Percentiles rank a stretch among this genome's conserved stretches.
Evolutionary conservation across 30 jellyfish, hydroid and myxozoan genomes (phyloP).

Genomic region (Chrysaora quinquecirrha): DNA sequence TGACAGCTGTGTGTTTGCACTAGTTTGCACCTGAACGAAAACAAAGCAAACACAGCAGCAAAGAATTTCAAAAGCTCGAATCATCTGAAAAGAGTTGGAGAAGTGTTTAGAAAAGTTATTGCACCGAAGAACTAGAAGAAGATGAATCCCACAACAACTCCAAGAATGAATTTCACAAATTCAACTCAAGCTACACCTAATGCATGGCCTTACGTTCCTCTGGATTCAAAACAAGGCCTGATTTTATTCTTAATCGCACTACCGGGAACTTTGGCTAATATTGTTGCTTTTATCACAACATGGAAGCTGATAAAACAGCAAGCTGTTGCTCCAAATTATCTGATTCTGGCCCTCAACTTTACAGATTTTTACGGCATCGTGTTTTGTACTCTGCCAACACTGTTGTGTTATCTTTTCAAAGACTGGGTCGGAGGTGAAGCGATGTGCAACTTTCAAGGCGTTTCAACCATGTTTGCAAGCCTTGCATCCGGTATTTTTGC

Average conservation of each 20-base stretch:
- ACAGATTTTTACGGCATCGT: conserved; percentile 74
- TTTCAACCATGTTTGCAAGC: conserved; percentile 71
- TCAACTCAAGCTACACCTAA: too few relatives aligned
- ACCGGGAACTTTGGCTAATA: conserved; percentile 71
- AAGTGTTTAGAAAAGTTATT: too few relatives aligned
- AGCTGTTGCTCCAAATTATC: conserved; percentile 62
- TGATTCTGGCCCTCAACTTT: conserved; percentile 61
- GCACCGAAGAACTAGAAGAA: too few relatives aligned
- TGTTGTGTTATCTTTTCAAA: conserved; percentile 65
- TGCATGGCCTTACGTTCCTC: conserved; percentile 70
- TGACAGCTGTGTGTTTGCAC: too few relatives aligned
- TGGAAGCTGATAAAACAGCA: conserved; percentile 45
- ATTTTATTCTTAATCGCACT: conserved; percentile 54
- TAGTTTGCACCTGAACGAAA: too few relatives aligned
- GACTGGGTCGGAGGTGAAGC: conserved; percentile 74
- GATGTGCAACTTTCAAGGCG: conserved; percentile 72
- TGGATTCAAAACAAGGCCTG: conserved; percentile 73
- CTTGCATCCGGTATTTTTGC: conserved; percentile 77
- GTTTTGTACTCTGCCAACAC: conserved; percentile 73
- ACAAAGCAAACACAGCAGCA: too few relatives aligned
- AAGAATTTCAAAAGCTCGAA: too few relatives aligned
- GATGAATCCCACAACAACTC: too few relatives aligned
- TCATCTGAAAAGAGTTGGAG: too few relatives aligned
- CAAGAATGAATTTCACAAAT: too few relatives aligned
- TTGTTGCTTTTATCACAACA: conserved; percentile 54